These are phyloP conservation scores for Baccha elongata DNA, from an alignment of 2,888 invertebrate genomes.

Conservation along the genomic window DNA sequence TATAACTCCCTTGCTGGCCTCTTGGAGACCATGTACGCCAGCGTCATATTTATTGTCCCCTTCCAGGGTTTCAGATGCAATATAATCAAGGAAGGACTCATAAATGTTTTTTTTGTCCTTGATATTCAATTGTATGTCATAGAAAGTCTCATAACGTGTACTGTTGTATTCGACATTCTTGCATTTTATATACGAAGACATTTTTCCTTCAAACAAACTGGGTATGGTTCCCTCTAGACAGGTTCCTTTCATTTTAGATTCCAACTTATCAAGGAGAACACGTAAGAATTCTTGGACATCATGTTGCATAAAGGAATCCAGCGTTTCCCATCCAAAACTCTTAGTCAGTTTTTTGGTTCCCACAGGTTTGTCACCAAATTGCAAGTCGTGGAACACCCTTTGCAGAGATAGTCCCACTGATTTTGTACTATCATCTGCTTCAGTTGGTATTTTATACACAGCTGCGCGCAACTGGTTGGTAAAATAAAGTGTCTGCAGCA, in stretches of 20 bases:
- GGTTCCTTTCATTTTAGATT: constrained; percentile 99
- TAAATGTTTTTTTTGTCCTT: constrained; percentile 98
- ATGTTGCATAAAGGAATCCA: constrained; percentile 99
- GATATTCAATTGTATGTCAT: constrained; percentile 99
- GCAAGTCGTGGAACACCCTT: constrained; percentile 98
- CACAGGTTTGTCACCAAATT: constrained; percentile 98
- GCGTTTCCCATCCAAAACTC: constrained; percentile 99
- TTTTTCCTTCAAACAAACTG: constrained; percentile 98
- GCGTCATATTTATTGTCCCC: constrained; percentile 99
- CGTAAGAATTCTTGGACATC: constrained; percentile 95
- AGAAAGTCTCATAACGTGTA: constrained; percentile 97
- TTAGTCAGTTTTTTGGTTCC: constrained; percentile 99
- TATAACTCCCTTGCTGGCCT: constrained; percentile 98
- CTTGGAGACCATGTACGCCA: constrained; percentile 93
- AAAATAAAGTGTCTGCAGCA: constrained; percentile 98
- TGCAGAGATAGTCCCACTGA: constrained; percentile 96
- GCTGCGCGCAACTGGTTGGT: constrained; percentile 96
- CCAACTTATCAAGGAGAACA: constrained; percentile 96
- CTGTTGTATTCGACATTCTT: constrained; percentile 98
- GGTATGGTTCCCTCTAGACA: constrained; percentile 99
- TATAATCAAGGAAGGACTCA: constrained; percentile 98
- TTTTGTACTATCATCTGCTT: constrained; percentile 97
- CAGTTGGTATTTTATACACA: constrained; percentile 99
- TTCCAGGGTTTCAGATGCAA: constrained; percentile 95
- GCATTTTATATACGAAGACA: constrained; percentile 99